phyloP scores from a whole-genome alignment of 2,888 invertebrate species.

The Scaptomyza caliginosa region DNA sequence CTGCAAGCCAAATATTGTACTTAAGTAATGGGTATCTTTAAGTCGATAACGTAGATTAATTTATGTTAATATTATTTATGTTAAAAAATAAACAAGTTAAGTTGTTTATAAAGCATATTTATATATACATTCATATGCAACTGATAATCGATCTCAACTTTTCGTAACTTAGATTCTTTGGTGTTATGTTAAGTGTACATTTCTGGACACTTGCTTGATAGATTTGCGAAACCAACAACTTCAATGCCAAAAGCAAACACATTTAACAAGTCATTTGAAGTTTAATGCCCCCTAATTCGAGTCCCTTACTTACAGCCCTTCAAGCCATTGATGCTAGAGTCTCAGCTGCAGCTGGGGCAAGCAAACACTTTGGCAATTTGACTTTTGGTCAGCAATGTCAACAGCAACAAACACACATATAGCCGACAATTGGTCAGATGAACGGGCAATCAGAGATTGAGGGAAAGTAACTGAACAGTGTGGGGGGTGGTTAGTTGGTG shows the following conservation, averaged over 20 bases:
- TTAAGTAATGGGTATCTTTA: background rate
- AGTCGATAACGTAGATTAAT: background rate
- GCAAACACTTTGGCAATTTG: conserved; percentile 78
- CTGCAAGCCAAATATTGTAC: no score
- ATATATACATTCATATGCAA: no score
- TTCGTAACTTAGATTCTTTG: background rate
- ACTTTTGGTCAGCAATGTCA: conserved; percentile 78
- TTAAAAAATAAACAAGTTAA: no score
- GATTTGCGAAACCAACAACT: background rate
- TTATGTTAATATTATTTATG: background rate
- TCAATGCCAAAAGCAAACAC: conserved; percentile 62
- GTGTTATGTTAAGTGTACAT: background rate
- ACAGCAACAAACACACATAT: conserved; percentile 46
- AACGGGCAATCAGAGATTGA: conserved; percentile 1
- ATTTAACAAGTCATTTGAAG: conserved; percentile 67
- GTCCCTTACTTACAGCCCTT: conserved; percentile 17
- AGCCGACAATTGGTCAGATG: conserved; percentile 5
- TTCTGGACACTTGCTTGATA: background rate
- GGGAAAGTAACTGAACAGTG: background rate
- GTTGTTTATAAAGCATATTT: no score
- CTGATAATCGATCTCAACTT: background rate
- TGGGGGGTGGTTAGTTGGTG: background rate
- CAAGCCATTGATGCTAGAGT: conserved; percentile 34
- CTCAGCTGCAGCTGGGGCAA: conserved; percentile 51
- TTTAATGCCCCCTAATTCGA: conserved; percentile 34